phyloP scores from a whole-genome alignment of 2,113 vertebrate genomes.

The Myxocyprinus asiaticus region DNA sequence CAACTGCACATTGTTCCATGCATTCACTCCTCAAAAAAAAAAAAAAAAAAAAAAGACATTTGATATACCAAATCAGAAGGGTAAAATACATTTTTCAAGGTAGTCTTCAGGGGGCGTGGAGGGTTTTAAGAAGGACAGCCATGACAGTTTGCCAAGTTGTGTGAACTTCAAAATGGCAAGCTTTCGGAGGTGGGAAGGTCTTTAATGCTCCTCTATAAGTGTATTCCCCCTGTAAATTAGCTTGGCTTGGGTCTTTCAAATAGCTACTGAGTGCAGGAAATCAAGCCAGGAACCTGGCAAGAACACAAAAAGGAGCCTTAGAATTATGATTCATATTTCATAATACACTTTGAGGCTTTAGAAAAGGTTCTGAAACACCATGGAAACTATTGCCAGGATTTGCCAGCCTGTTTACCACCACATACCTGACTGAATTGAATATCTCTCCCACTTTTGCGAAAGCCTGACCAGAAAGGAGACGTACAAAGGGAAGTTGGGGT shows the following conservation, averaged over 20 bases:
- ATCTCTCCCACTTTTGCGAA: background rate
- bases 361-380: slow-evolving; percentile 15
- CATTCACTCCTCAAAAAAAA: slow-evolving; percentile 21
- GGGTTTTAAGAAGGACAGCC: slow-evolving; percentile 13
- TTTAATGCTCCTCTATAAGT: slow-evolving; percentile 46
- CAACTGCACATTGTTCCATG: background rate
- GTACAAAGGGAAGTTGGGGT: background rate
- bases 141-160: slow-evolving; percentile 13
- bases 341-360: background rate
- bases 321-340: slow-evolving; percentile 26
- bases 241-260: slow-evolving; percentile 41
- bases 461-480: slow-evolving; percentile 5
- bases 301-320: slow-evolving; percentile 1
- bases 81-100: background rate
- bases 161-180: background rate
- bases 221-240: slow-evolving; percentile 49
- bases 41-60: slow-evolving; percentile 31
- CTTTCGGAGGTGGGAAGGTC: slow-evolving; percentile 17
- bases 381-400: slow-evolving; percentile 10
- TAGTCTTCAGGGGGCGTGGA: background rate
- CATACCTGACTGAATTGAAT: slow-evolving; percentile 27
- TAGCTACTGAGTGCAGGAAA: slow-evolving; percentile 25
- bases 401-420: slow-evolving; percentile 10
- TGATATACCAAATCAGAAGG: slow-evolving; percentile 33
- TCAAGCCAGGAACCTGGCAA: slow-evolving; percentile 26